phyloP scores from a whole-genome alignment of 2,888 invertebrate genomes.

The Coleophora flavipennella region DNA sequence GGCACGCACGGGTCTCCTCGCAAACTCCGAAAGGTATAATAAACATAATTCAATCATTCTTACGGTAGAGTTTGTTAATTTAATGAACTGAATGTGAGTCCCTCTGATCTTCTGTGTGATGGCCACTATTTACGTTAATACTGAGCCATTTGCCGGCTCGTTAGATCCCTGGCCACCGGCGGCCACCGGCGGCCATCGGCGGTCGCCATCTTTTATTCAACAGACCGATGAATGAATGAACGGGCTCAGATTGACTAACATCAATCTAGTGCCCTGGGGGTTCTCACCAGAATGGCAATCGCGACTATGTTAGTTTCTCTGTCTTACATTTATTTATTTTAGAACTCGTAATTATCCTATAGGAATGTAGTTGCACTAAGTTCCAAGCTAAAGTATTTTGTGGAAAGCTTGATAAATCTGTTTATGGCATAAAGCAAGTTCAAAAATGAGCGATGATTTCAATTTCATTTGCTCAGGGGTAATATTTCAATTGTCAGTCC shows the following conservation, averaged over 20 bases:
- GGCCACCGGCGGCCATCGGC: constrained; percentile 12
- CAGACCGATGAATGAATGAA: constrained; percentile 38
- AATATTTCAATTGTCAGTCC: neutral
- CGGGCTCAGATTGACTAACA: constrained; percentile 28
- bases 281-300: too few species aligned
- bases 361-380: too few species aligned
- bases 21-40: too few species aligned
- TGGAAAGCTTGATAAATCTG: too few species aligned
- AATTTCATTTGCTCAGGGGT: too few species aligned
- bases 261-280: constrained; percentile 8
- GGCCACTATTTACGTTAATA: constrained; percentile 34
- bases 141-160: constrained; percentile 34
- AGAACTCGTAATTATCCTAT: too few species aligned
- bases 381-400: too few species aligned
- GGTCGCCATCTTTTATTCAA: constrained; percentile 49
- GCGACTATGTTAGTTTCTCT: too few species aligned
- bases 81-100: constrained; percentile 9
- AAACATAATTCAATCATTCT: constrained; percentile 3
- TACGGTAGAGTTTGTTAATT: constrained; percentile 4
- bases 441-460: too few species aligned
- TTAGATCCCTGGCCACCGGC: constrained; percentile 22
- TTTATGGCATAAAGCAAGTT: too few species aligned
- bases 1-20: too few species aligned
- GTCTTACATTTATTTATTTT: too few species aligned
- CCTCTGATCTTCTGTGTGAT: constrained; percentile 21